Conservation (phyloP, 2,797 vertebrate genomes). For the Crax fasciolata region DNA sequence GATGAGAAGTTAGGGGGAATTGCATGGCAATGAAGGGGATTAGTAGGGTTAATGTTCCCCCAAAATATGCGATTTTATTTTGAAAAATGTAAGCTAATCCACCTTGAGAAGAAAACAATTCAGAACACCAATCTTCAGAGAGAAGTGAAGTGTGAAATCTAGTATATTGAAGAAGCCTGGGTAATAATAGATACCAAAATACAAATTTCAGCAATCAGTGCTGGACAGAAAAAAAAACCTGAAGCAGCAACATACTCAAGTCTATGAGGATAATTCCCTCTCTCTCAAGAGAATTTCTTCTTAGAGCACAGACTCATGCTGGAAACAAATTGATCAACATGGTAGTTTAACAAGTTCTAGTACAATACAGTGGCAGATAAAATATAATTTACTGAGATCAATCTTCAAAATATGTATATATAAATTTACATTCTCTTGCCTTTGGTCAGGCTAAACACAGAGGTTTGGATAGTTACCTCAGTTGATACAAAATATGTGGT, state of each 20-base stretch:
- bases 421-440: background rate
- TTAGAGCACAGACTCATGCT: background rate
- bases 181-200: conserved; percentile 11
- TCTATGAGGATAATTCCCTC: background rate
- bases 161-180: conserved; percentile 36
- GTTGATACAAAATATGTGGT: background rate
- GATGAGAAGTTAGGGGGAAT: background rate
- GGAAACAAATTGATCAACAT: background rate
- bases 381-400: background rate
- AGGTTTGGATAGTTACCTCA: background rate
- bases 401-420: background rate
- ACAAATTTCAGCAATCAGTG: conserved; percentile 30
- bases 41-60: background rate
- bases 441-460: background rate
- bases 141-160: conserved; percentile 51
- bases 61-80: conserved; percentile 13
- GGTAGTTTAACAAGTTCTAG: conserved; percentile 11
- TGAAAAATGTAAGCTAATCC: conserved; percentile 23
- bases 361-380: background rate
- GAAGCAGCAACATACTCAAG: background rate
- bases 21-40: background rate
- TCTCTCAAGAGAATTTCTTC: conserved; percentile 13
- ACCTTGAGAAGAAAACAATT: conserved; percentile 16
- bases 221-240: background rate
- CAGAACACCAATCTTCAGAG: conserved; percentile 24